Percentiles rank a stretch among this genome's conserved stretches.
phyloP scores from a whole-genome alignment of 53 echinoderm and acorn worm species.

The Actinopyga echinites region DNA sequence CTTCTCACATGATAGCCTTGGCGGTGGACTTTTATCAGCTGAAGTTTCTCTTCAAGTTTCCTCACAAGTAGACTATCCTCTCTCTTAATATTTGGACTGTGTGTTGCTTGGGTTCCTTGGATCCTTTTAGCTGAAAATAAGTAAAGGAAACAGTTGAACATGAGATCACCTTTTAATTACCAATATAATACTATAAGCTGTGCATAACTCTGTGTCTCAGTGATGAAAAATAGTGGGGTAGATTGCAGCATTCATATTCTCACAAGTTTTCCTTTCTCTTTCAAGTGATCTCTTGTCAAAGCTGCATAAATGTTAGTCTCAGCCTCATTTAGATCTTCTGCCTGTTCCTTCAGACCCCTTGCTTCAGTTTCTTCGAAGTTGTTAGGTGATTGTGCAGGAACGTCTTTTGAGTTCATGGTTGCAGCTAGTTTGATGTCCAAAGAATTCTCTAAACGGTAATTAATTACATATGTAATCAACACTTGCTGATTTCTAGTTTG shows the following conservation, averaged over 20 bases:
- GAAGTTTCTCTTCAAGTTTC: neutral
- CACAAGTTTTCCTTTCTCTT: conserved; percentile 15
- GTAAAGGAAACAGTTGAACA: neutral
- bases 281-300: neutral
- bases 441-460: no score
- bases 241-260: neutral
- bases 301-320: neutral
- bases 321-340: neutral
- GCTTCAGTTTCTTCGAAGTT: neutral
- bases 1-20: conserved; percentile 61
- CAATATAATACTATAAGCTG: neutral
- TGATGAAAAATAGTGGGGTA: neutral
- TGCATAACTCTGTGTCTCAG: neutral
- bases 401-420: neutral
- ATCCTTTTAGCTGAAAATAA: neutral
- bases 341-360: neutral
- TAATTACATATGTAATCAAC: no score
- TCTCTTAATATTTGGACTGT: neutral
- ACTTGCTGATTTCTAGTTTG: no score
- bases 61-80: neutral
- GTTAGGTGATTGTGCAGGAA: no score
- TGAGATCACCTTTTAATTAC: neutral
- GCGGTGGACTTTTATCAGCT: conserved; percentile 25
- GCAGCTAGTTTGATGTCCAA: neutral
- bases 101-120: neutral